Evolutionary conservation across 1,140 invertebrate genomes (phyloP).

Genomic region (Pinna nobilis): DNA sequence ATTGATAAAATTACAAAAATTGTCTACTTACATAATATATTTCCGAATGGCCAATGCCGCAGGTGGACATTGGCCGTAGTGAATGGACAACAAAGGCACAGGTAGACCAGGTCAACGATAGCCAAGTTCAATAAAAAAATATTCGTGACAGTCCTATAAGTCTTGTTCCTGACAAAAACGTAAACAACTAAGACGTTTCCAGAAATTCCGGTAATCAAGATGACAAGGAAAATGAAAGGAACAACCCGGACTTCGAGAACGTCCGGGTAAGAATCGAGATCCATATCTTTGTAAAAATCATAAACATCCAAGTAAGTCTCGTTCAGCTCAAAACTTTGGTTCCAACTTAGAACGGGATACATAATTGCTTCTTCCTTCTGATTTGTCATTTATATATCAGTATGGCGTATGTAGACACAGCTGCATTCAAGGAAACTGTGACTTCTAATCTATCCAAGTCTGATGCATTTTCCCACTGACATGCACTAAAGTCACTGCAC

Average conservation of each 20-base stretch:
- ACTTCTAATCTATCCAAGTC: no score
- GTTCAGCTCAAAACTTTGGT: no score
- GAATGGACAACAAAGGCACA: constrained; percentile 91
- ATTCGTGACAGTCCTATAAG: constrained; percentile 93
- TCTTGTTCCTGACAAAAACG: constrained; percentile 86
- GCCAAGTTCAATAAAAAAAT: constrained; percentile 90
- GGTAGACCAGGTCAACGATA: constrained; percentile 92
- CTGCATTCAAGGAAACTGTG: no score
- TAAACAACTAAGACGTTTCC: constrained; percentile 90
- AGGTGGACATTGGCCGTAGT: constrained; percentile 69
- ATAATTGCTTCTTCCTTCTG: no score
- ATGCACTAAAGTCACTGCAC: no score
- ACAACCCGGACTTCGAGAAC: constrained; percentile 73
- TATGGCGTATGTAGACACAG: no score
- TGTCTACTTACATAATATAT: constrained; percentile 82
- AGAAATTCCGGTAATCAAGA: constrained; percentile 88
- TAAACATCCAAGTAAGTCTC: no score
- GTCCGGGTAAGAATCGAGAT: neutral
- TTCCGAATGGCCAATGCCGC: constrained; percentile 88
- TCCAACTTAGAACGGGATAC: no score
- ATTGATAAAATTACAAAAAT: neutral
- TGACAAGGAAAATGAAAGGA: constrained; percentile 89
- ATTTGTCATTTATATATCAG: no score
- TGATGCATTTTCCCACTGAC: no score
- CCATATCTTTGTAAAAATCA: no score